A percentile compares a stretch with the other conserved stretches of the same genome.
These are phyloP conservation scores for Megaceryle torquata DNA, from an alignment of 2,113 vertebrate genomes.

Conservation along the genomic window DNA sequence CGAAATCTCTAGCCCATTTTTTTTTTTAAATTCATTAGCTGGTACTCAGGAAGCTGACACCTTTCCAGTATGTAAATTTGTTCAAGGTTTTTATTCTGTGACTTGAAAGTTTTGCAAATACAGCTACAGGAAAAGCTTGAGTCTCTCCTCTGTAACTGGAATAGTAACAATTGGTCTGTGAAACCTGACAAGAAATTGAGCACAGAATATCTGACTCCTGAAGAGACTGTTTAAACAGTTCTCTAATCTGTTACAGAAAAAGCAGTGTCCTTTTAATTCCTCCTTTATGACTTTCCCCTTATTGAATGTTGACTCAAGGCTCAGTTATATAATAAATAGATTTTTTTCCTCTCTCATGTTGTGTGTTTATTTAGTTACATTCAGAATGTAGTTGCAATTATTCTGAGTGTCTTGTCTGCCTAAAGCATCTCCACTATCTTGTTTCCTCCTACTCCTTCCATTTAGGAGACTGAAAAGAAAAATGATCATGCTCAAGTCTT, in stretches of 20 bases:
- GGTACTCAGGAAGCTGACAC: neutral
- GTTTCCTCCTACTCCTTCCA: neutral
- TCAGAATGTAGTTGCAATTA: neutral
- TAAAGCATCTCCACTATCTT: neutral
- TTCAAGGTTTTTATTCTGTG: neutral
- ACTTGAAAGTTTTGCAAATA: neutral
- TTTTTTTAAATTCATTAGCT: neutral
- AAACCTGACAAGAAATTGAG: neutral
- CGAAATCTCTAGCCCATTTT: neutral
- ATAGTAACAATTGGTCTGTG: neutral
- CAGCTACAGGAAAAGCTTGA: neutral
- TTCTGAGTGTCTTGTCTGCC: neutral
- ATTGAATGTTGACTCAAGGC: neutral
- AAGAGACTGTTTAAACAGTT: neutral
- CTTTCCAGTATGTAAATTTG: neutral
- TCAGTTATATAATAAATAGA: neutral
- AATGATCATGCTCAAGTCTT: neutral
- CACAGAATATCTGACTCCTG: neutral
- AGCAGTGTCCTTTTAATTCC: neutral
- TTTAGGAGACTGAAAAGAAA: constrained; percentile 19
- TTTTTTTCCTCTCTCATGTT: neutral
- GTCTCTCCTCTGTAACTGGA: fast-evolving
- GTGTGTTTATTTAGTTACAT: neutral
- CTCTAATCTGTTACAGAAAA: neutral
- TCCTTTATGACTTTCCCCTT: neutral